Base-by-base conservation (phyloP, 2,888 invertebrate species). In the Drosophila conformis region DNA sequence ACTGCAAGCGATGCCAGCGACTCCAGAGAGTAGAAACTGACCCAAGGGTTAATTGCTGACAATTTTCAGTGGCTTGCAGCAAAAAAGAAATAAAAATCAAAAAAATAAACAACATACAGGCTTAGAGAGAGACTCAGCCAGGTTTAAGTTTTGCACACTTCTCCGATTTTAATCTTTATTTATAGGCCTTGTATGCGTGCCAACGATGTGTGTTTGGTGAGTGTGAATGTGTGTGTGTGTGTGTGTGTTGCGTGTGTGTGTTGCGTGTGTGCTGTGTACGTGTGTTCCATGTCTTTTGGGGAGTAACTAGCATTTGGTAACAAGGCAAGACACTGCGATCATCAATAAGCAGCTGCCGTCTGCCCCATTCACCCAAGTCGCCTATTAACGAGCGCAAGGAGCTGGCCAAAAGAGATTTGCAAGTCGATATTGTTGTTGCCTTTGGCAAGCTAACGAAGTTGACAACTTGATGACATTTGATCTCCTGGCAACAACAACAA, bases 401-500 rank as follows among this genome's bases (percentile, higher is more conserved):
- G 80, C 73, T 61, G 62, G 69, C 71, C 15, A 40, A 68, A 72
- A 73, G 65, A 70, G 68, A 80, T 77, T 80, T 80, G 75, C 80
- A 82, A 83, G 68, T 72, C 67, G 56, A 64, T 65, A 73, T 64
- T 31, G 51, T 51, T 60, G 57, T 77, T 78, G 70, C 83, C 76
- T 76, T 78, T 78, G 79, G 82, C 88, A 83, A 76, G 79, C 91
- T 90, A 90, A 91, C 91, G 89, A 90, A 91, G 90, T 88, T 91
- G 90, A 91, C 91, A 90, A 91, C 88, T 88, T 89, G 91, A 91
- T 90, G 91, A 91, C 90, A 91, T 90, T 90, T 88, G 91, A 91
- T 89, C 90, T 78, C 80, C 73, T 63, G 71, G 60, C 64, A 72
- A 56, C 66, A 65, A 52, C 27, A 64, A 33, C 49, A 57, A 36